phyloP scores from a whole-genome alignment of 2,797 vertebrate genomes.

The Acrocephalus scirpaceus region DNA sequence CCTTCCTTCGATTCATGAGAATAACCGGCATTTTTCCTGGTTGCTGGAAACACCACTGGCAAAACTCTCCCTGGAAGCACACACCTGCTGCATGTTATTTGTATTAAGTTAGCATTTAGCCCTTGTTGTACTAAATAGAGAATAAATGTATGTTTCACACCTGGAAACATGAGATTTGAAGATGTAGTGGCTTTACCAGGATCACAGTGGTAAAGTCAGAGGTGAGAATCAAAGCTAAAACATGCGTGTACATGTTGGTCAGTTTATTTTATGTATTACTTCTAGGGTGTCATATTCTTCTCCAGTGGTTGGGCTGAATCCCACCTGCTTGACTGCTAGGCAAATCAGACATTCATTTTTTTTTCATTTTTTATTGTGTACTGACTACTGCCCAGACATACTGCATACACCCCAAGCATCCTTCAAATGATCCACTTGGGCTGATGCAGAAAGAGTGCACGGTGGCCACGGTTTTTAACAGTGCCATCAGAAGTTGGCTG shows the following conservation, averaged over 20 bases:
- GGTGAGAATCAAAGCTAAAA: not conserved
- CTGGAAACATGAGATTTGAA: not conserved
- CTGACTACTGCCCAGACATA: not conserved
- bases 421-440: not conserved
- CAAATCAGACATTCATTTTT: not conserved
- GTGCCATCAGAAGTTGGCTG: not conserved
- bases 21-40: not conserved
- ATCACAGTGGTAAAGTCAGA: not conserved
- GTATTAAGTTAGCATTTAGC: not conserved
- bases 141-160: not conserved
- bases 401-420: not conserved
- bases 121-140: not conserved
- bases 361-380: not conserved
- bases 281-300: not conserved
- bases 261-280: not conserved
- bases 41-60: not conserved
- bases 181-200: not conserved
- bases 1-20: not conserved
- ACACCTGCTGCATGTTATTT: not conserved
- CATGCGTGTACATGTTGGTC: accelerated
- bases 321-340: not conserved
- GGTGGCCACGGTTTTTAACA: not conserved
- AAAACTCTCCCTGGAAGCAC: not conserved
- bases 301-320: not conserved
- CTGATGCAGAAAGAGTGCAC: not conserved